Base-by-base conservation (phyloP, 2,888 invertebrate genomes). In the Clanis bilineata region DNA sequence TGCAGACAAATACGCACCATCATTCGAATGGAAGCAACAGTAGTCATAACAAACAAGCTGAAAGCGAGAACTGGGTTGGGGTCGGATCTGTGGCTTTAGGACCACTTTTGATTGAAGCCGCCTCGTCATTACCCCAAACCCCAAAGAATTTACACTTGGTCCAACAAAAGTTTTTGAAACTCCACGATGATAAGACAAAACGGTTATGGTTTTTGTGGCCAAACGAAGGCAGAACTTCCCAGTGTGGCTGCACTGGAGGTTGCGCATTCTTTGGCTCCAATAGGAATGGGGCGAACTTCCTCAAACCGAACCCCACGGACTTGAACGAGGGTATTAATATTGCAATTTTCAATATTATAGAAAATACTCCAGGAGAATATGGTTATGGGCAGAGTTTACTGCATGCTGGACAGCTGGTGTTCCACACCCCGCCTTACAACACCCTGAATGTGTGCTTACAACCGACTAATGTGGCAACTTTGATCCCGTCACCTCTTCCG, bases 191-290 rank as follows among this genome's bases (percentile, higher is more conserved):
- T 22, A 94, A 95, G 69, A 95, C 95, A 0, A 97, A 97, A 78
- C 94, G 98, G 61, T 90, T 99, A 38, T 98, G 98, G 97, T 99
- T 99, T 80, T 86, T 99, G 25, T 99, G 99, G 99, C 95, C 96
- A 0, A 92, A 93, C 18, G 95, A 96, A 69, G 93, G 94, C 1
- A 95, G 95, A 68, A 93, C 93, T 61, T 90, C 94, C 0, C 96
- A 96, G 70, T 99, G 99, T 82, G 99, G 99, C 0, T 99, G 99
- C 82, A 96, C 96, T 32, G 99, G 99, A 2, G 98, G 98, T 0
- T 98, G 98, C 79, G 93, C 94, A 10, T 99, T 99, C 90, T 99
- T 99, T 80, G 99, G 98, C 1, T 95, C 94, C 59, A 98, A 98
- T 84, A 94, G 95, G 76, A 98, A 98, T 82, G 99, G 98, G 0